A percentile compares a stretch with the other conserved stretches of the same genome.
Conservation (phyloP, 2,888 invertebrate genomes). For the Cenopis cana region DNA sequence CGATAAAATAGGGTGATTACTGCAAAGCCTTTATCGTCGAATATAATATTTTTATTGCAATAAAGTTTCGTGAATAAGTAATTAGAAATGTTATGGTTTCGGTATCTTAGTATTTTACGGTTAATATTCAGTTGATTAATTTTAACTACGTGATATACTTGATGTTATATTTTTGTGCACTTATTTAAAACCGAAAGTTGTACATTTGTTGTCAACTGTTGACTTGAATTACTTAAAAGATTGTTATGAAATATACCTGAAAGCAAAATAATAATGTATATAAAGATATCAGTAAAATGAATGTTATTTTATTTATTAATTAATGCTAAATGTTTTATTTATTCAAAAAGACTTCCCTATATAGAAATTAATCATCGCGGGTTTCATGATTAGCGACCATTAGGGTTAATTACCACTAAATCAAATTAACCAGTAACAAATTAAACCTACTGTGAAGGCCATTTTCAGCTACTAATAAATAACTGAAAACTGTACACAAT, state of each 20-base stretch:
- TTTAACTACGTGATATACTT: not conserved
- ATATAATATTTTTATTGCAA: constrained; percentile 74
- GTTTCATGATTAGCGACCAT: constrained; percentile 37
- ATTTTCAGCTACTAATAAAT: constrained; percentile 15
- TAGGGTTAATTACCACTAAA: constrained; percentile 38
- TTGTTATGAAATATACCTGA: not conserved
- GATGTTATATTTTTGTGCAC: not conserved
- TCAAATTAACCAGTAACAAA: constrained; percentile 40
- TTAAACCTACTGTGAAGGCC: constrained; percentile 17
- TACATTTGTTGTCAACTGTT: not conserved
- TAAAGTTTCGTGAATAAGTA: constrained; percentile 52
- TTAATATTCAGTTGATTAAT: not conserved
- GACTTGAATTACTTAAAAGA: not conserved
- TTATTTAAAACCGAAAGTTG: not conserved
- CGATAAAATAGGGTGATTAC: constrained; percentile 57
- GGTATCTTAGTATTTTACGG: constrained; percentile 12
- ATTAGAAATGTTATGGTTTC: constrained; percentile 23
- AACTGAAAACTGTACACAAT: not conserved
- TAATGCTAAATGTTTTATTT: constrained; percentile 48
- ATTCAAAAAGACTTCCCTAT: constrained; percentile 44
- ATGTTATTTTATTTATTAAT: not conserved
- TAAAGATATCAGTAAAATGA: not conserved
- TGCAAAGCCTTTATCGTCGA: constrained; percentile 66
- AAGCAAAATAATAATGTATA: not conserved
- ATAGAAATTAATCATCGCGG: constrained; percentile 31